Conservation (phyloP, 2,888 invertebrate species). For the Helleia helle region DNA sequence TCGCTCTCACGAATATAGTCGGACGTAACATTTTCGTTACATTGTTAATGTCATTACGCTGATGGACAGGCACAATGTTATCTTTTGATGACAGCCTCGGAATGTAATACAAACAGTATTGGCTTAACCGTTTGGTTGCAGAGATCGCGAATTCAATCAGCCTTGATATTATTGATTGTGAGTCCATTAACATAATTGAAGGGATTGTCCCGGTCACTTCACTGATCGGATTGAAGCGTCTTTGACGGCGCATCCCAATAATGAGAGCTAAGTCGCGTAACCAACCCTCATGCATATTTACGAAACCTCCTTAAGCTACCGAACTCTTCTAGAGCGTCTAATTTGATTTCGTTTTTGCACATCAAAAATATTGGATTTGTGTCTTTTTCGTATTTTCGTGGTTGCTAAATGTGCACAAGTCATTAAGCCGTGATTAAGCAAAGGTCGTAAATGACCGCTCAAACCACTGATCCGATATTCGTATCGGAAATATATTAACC, state of each 20-base stretch:
- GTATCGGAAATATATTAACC: too few relatives aligned
- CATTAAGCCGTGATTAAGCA: too few relatives aligned
- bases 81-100: constrained; percentile 4
- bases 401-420: too few relatives aligned
- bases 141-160: constrained; percentile 14
- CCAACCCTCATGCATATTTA: constrained; percentile 59
- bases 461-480: too few relatives aligned
- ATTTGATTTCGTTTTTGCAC: constrained; percentile 28
- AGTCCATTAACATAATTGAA: constrained; percentile 69
- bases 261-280: constrained; percentile 47
- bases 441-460: too few relatives aligned
- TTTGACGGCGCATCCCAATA: constrained; percentile 57
- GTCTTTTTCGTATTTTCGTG: too few relatives aligned
- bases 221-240: constrained; percentile 49
- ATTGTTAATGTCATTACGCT: too few relatives aligned
- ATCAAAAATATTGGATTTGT: too few relatives aligned
- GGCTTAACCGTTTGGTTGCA: constrained; percentile 1
- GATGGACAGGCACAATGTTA: constrained; percentile 4
- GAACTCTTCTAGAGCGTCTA: constrained; percentile 38
- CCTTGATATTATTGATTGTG: constrained; percentile 39
- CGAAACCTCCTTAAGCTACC: constrained; percentile 34
- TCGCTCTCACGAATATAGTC: too few relatives aligned
- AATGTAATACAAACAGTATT: neutral
- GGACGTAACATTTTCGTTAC: too few relatives aligned
- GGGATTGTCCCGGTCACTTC: constrained; percentile 58